These are phyloP conservation scores for Phymastichus coffea DNA, from an alignment of 1,140 invertebrate species.

Conservation along the genomic window DNA sequence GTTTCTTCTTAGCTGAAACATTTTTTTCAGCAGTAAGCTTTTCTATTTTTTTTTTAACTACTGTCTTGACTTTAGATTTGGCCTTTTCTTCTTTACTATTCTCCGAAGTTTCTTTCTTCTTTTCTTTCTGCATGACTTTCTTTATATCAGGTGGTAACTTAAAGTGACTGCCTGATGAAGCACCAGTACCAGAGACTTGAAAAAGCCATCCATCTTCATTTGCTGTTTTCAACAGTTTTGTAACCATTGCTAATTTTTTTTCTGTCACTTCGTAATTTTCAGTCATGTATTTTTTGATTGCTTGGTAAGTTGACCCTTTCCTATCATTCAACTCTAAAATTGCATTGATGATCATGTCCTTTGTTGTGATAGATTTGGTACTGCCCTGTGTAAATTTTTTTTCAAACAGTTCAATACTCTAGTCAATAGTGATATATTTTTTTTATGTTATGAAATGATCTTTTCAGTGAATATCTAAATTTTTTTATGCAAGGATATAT, in stretches of 20 bases:
- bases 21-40: background rate
- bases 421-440: too few species aligned
- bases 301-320: background rate
- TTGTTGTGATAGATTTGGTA: conserved; percentile 3
- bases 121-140: background rate
- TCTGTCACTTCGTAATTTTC: background rate
- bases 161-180: conserved; percentile 6
- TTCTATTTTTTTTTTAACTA: background rate
- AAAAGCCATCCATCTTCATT: conserved; percentile 11
- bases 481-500: too few species aligned
- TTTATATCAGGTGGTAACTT: conserved; percentile 4
- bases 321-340: conserved; percentile 1
- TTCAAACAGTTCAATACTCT: too few species aligned
- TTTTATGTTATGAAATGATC: too few species aligned
- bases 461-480: too few species aligned
- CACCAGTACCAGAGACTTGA: background rate
- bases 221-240: background rate
- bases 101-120: background rate
- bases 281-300: conserved; percentile 17
- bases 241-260: background rate
- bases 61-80: background rate
- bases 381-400: too few species aligned
- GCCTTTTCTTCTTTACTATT: background rate
- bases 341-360: conserved; percentile 21
- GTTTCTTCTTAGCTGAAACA: background rate